Percentiles rank a stretch among this genome's conserved stretches.
Evolutionary conservation across 2,113 vertebrate genomes (phyloP).

Genomic region (Chloebia gouldiae): DNA sequence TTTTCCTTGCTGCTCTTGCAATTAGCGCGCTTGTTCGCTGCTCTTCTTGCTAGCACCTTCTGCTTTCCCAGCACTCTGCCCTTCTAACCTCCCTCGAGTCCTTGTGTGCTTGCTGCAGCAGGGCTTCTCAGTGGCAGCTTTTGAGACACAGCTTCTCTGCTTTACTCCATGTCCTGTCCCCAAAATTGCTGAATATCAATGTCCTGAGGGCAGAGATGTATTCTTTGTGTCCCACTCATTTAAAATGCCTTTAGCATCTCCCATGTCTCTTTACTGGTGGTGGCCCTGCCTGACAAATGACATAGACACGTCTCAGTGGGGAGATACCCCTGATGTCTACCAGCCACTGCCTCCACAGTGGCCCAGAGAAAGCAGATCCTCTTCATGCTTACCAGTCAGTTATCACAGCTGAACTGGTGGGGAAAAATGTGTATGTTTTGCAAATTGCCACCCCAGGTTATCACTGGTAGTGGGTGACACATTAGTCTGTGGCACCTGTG

Average conservation of each 20-base stretch:
- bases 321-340: not conserved
- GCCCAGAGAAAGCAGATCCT: not conserved
- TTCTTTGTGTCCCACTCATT: not conserved
- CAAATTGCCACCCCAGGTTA: not conserved
- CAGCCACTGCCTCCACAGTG: not conserved
- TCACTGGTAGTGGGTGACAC: not conserved
- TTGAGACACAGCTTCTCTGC: not conserved
- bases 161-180: not conserved
- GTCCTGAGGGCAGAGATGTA: not conserved
- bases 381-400: not conserved
- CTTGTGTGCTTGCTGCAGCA: not conserved
- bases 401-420: not conserved
- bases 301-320: not conserved
- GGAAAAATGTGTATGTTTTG: not conserved
- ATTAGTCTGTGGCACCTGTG: rapidly evolving
- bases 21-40: conserved; percentile 65
- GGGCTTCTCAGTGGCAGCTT: not conserved
- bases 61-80: conserved; percentile 33
- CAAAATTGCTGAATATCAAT: not conserved
- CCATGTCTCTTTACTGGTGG: rapidly evolving
- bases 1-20: conserved; percentile 69
- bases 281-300: not conserved
- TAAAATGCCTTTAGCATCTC: not conserved
- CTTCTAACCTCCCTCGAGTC: not conserved
- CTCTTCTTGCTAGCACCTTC: not conserved